Conservation (phyloP, 2,888 invertebrate genomes). For the Chromoteleia sp. region DNA sequence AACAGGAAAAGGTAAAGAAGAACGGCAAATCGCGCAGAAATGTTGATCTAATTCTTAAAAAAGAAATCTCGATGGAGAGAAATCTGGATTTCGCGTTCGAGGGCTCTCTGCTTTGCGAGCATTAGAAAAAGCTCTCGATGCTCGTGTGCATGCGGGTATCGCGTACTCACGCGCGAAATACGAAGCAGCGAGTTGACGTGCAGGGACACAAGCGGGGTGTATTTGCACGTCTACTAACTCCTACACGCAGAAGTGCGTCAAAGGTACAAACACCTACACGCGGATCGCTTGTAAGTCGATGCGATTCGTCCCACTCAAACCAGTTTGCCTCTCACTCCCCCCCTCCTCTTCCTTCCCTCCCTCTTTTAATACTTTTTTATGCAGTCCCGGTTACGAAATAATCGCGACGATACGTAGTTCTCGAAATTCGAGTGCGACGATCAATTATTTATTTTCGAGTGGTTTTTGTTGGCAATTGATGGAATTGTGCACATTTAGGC, state of each 20-base stretch:
- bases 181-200: constrained; percentile 56
- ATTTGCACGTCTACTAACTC: constrained; percentile 71
- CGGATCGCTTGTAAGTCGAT: constrained; percentile 67
- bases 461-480: constrained; percentile 29
- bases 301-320: constrained; percentile 71
- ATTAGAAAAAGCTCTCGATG: constrained; percentile 60
- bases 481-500: constrained; percentile 23
- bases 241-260: constrained; percentile 71
- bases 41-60: constrained; percentile 63
- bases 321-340: constrained; percentile 64
- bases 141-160: constrained; percentile 54
- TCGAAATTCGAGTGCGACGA: constrained; percentile 21
- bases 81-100: constrained; percentile 54
- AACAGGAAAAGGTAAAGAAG: constrained; percentile 42
- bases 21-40: constrained; percentile 56
- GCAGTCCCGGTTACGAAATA: constrained; percentile 48
- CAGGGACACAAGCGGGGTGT: constrained; percentile 64
- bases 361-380: constrained; percentile 20
- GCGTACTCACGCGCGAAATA: constrained; percentile 59
- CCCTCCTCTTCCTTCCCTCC: constrained; percentile 19
- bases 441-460: constrained; percentile 40
- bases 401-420: constrained; percentile 14
- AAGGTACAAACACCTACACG: constrained; percentile 69
- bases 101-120: constrained; percentile 45
- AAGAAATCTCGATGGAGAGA: constrained; percentile 49